Conservation (phyloP, 2,113 vertebrate genomes). For the Sisor rabdophorus region DNA sequence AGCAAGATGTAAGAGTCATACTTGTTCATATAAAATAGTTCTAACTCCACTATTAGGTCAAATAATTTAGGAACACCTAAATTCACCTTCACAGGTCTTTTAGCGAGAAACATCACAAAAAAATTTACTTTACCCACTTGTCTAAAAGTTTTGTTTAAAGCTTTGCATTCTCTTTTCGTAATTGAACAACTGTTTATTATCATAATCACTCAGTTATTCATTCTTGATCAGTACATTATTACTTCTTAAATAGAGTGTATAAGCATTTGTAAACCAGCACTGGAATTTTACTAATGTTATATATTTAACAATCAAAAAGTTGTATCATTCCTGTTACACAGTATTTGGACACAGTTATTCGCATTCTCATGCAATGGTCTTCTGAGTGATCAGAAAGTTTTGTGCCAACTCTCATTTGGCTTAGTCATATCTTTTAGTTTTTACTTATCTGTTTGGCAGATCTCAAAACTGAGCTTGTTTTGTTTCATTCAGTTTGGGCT, state of each 20-base stretch:
- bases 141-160: neutral
- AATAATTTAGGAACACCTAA: neutral
- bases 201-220: constrained; percentile 37
- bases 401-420: neutral
- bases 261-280: too few species aligned
- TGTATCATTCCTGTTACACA: neutral
- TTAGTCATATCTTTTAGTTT: constrained; percentile 20
- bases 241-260: neutral
- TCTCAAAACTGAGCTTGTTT: constrained; percentile 22
- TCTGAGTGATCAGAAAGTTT: neutral
- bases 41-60: neutral
- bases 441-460: constrained; percentile 27
- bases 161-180: neutral
- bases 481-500: constrained; percentile 8
- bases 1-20: neutral
- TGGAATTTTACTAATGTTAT: too few species aligned
- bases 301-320: neutral
- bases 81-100: neutral
- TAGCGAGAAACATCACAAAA: too few species aligned
- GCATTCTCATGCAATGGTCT: neutral
- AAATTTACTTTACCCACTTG: too few species aligned
- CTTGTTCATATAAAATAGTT: neutral
- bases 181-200: constrained; percentile 53
- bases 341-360: too few species aligned
- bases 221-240: neutral